phyloP scores from a whole-genome alignment of 2,888 invertebrate species.

The Tenthredo notha region DNA sequence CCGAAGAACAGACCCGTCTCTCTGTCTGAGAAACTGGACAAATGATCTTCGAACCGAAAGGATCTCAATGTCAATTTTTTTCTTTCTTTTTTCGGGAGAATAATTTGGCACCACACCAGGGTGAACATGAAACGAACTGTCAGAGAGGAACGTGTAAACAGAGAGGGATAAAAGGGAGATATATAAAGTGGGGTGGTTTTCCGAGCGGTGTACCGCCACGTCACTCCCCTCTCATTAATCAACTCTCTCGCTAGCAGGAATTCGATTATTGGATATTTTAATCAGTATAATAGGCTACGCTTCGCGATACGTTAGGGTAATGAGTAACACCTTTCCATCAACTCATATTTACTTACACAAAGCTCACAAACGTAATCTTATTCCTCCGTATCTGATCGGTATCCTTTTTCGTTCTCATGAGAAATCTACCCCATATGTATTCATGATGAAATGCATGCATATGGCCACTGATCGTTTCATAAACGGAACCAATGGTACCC shows the following conservation, averaged over 20 bases:
- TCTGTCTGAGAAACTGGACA: background rate
- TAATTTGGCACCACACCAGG: background rate
- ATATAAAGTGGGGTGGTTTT: slow-evolving; percentile 53
- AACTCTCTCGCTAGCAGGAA: slow-evolving; percentile 67
- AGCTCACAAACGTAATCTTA: background rate
- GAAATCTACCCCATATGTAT: background rate
- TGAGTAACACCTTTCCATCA: slow-evolving; percentile 52
- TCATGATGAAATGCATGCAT: background rate
- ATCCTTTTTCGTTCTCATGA: background rate
- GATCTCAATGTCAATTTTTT: background rate
- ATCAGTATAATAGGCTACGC: slow-evolving; percentile 70
- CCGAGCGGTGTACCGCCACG: slow-evolving; percentile 69
- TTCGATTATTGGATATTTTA: slow-evolving; percentile 75
- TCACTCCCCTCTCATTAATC: slow-evolving; percentile 75
- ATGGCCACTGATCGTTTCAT: background rate
- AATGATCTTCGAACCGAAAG: background rate
- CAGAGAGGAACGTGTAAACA: slow-evolving; percentile 57
- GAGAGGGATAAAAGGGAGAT: slow-evolving; percentile 53
- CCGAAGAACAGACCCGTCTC: background rate
- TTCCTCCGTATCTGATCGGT: background rate
- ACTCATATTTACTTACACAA: background rate
- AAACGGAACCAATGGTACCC: background rate
- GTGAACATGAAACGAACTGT: background rate
- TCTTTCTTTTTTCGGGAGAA: background rate
- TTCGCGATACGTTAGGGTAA: slow-evolving; percentile 55